Base-by-base conservation (phyloP, 2,797 vertebrate species). In the Brachyalestes nurse region DNA sequence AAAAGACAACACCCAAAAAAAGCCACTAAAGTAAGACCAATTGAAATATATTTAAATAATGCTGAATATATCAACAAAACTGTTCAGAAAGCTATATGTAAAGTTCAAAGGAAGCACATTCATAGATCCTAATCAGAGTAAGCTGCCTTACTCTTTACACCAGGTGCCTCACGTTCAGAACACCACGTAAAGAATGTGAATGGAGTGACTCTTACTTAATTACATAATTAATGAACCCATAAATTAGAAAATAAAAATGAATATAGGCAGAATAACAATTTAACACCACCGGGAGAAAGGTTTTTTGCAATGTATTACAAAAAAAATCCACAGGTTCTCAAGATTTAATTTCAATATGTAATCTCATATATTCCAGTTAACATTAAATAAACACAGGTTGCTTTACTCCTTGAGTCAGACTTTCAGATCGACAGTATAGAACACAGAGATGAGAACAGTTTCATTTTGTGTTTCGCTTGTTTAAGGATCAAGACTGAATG, bases 251-350 rank as follows among this genome's bases (percentile, higher is more conserved):
- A 53, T 53, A 55, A 28, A 49, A 53, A 34, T 57, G 60, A 6
- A 53, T 69, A 40, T 55, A 42, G 66, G 58, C 55, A 78, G 64
- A 78, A 49, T 38, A 53, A 34, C 58, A 72, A 71, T 34, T 40
- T 19, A 65, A 82, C 76, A 69, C 76, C 76, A 78, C 58, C 76
- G 21, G 38, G 57, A 53, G 66, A 74, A 74, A 10, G 10, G 28
- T 71, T 13, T 45, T 21, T 28, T 71, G 23, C 49, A 10, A 21
- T 53, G 6, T 58, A 53, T 5, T 21, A 23, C 8, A 47, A 58
- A 47, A 70, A 42, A 49, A 77, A 77, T 66, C 67, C 60, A 78
- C 81, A 73, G 76, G 71, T 57, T 82, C 51, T 69, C 71, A 34
- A 45, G 34, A 53, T 73, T 55, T 47, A 66, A 75, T 66, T 28